Percentiles rank a stretch among this genome's conserved stretches.
phyloP scores from a whole-genome alignment of 2,888 invertebrate genomes.

The Boloria euphrosyne region DNA sequence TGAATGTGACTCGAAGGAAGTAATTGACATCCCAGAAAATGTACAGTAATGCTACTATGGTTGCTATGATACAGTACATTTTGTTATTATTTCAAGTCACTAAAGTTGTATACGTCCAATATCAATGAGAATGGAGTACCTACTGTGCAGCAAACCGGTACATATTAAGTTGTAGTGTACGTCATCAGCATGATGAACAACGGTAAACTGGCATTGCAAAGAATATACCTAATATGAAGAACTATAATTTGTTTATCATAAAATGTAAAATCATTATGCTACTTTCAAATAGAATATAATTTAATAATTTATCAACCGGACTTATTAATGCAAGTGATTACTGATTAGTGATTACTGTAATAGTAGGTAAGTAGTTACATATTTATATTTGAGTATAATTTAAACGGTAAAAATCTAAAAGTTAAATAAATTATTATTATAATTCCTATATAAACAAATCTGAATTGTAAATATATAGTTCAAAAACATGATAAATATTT shows the following conservation, averaged over 20 bases:
- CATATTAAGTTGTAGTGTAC: background rate
- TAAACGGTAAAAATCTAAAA: too few relatives aligned
- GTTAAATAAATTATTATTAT: too few relatives aligned
- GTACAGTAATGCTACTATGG: constrained; percentile 82
- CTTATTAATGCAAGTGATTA: too few relatives aligned
- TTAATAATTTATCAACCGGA: too few relatives aligned
- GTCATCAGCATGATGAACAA: constrained; percentile 1
- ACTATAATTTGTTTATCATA: too few relatives aligned
- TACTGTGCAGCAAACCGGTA: constrained; percentile 17
- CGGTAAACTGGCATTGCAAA: constrained; percentile 1
- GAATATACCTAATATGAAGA: background rate
- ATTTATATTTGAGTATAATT: too few relatives aligned
- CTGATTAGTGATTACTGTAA: too few relatives aligned
- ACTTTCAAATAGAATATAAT: background rate
- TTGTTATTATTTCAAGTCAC: constrained; percentile 31
- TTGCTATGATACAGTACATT: constrained; percentile 67
- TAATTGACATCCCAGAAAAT: constrained; percentile 91
- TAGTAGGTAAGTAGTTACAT: too few relatives aligned
- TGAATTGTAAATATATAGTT: too few relatives aligned
- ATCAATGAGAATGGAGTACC: constrained; percentile 5
- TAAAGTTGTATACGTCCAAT: constrained; percentile 13
- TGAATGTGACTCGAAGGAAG: constrained; percentile 87
- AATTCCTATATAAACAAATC: too few relatives aligned
- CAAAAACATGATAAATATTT: too few relatives aligned
- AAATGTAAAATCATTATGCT: background rate